Percentiles rank a stretch among this genome's conserved stretches.
Evolutionary conservation across 2,797 vertebrate species (phyloP).

Genomic region (Sebastes taczanowskii): DNA sequence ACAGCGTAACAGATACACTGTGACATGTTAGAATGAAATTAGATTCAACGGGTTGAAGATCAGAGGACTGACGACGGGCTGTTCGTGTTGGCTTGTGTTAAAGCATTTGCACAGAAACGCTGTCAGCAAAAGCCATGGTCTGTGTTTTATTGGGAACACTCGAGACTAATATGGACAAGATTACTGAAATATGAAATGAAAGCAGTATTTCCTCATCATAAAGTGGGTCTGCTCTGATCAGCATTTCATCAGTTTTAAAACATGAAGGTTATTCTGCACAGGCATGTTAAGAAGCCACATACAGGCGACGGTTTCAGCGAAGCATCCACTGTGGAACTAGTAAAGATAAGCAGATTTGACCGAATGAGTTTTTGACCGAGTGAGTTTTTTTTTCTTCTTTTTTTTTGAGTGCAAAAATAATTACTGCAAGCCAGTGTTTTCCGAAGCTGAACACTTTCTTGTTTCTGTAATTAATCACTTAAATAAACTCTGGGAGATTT

Average conservation of each 20-base stretch:
- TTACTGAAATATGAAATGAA: conserved; percentile 59
- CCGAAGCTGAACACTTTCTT: conserved; percentile 48
- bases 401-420: conserved; percentile 50
- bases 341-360: conserved; percentile 46
- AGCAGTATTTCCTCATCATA: conserved; percentile 68
- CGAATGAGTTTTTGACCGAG: conserved; percentile 33
- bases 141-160: conserved; percentile 55
- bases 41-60: conserved; percentile 29
- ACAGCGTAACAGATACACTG: neutral
- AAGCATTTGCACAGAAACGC: conserved; percentile 16
- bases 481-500: conserved; percentile 59
- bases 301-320: neutral
- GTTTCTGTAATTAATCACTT: conserved; percentile 71
- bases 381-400: conserved; percentile 26
- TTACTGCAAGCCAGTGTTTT: conserved; percentile 51
- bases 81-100: conserved; percentile 30
- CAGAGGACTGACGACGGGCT: conserved; percentile 32
- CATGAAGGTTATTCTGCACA: conserved; percentile 21
- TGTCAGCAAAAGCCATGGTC: conserved; percentile 46
- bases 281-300: neutral
- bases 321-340: neutral
- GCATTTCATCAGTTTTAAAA: conserved; percentile 44
- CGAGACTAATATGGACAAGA: conserved; percentile 38
- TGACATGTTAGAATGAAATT: conserved; percentile 11
- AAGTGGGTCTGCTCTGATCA: conserved; percentile 59